phyloP scores from a whole-genome alignment of 2,888 invertebrate species.

The Drosophila mercatorum region DNA sequence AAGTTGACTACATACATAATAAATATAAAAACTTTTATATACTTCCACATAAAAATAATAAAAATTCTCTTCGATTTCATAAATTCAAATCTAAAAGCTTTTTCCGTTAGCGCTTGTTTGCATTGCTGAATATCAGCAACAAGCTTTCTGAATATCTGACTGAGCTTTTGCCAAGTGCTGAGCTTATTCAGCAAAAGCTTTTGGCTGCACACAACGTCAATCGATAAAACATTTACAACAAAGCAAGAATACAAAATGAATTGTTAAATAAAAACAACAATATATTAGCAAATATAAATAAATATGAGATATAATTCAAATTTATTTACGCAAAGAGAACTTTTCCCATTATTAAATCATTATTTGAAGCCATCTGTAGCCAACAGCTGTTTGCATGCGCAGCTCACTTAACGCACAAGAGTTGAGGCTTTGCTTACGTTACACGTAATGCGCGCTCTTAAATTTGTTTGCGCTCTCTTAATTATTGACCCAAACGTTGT shows the following conservation, averaged over 20 bases:
- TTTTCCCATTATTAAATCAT: constrained; percentile 5
- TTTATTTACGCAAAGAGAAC: neutral
- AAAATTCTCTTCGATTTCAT: neutral
- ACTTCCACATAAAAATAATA: neutral
- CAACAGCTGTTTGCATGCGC: constrained; percentile 57
- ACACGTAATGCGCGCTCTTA: constrained; percentile 19
- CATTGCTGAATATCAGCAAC: constrained; percentile 23
- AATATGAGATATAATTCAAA: neutral
- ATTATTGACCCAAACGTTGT: constrained; percentile 12
- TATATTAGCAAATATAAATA: neutral
- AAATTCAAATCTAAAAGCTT: constrained; percentile 5
- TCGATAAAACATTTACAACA: constrained; percentile 18
- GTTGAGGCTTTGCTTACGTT: constrained; percentile 1
- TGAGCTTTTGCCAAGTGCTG: constrained; percentile 35
- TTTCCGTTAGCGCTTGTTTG: constrained; percentile 30
- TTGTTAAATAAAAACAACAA: constrained; percentile 26
- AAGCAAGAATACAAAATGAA: constrained; percentile 9
- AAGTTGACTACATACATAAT: neutral
- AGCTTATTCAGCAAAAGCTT: constrained; percentile 64
- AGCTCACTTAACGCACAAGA: constrained; percentile 11
- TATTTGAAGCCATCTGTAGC: neutral
- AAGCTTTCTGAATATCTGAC: constrained; percentile 30
- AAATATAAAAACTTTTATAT: neutral
- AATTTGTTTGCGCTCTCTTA: constrained; percentile 10
- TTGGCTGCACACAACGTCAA: constrained; percentile 2